Evolutionary conservation across 1,140 invertebrate genomes (phyloP).

Genomic region (Aphidius ervi): DNA sequence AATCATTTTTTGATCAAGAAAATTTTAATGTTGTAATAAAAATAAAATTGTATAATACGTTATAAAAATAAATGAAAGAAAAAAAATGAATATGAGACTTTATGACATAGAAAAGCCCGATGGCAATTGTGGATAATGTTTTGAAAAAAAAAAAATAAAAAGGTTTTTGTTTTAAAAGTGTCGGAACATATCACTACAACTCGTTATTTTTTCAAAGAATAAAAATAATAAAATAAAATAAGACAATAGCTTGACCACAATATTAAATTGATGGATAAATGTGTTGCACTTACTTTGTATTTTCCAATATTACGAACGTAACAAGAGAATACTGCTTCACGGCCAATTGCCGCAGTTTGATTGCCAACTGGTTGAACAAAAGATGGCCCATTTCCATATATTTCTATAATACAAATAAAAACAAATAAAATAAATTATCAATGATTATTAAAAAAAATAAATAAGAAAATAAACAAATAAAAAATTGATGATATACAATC

Average conservation of each 20-base stretch:
- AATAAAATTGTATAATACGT: no score
- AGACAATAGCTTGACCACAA: constrained; percentile 8
- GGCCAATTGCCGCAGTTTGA: constrained; percentile 73
- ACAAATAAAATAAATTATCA: background rate
- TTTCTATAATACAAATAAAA: constrained; percentile 18
- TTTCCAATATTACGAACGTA: constrained; percentile 73
- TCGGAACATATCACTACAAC: no score
- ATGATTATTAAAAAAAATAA: background rate
- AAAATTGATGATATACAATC: no score
- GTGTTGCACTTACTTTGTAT: constrained; percentile 64
- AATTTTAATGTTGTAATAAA: no score
- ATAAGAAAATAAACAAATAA: no score
- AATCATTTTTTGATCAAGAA: no score
- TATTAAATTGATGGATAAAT: constrained; percentile 14
- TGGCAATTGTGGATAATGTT: constrained; percentile 10
- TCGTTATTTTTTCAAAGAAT: background rate
- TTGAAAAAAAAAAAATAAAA: background rate
- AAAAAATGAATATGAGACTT: background rate
- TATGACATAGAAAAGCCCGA: background rate
- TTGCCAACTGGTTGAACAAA: constrained; percentile 72
- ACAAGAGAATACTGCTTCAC: constrained; percentile 74
- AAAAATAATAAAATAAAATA: background rate
- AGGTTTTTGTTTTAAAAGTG: background rate
- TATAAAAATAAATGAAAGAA: constrained; percentile 1
- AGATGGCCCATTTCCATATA: constrained; percentile 56